Percentiles rank a stretch among this genome's conserved stretches.
phyloP scores from a whole-genome alignment of 2,113 vertebrate genomes.

The Catagonus wagneri region DNA sequence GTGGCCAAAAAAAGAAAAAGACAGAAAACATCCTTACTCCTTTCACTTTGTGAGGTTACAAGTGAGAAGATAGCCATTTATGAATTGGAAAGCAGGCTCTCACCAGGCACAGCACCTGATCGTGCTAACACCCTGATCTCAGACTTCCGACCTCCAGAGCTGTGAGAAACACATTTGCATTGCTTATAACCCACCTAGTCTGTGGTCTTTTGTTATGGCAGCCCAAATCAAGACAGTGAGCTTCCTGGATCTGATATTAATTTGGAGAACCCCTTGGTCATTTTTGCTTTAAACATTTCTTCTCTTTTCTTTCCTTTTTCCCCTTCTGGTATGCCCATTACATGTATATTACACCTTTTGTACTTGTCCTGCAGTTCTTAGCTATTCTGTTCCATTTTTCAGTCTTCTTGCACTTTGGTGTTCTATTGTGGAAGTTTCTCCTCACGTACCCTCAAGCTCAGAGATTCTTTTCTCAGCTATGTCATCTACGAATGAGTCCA shows the following conservation, averaged over 20 bases:
- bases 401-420: background rate
- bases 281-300: no score
- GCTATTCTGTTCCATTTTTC: background rate
- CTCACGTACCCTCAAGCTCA: background rate
- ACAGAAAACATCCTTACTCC: background rate
- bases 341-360: background rate
- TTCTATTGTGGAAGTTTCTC: background rate
- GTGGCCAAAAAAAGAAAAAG: no score
- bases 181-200: background rate
- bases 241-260: background rate
- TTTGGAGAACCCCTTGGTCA: background rate
- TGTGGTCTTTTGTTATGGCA: background rate
- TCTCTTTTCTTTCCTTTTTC: background rate
- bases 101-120: background rate
- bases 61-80: background rate
- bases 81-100: background rate
- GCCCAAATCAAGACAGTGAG: background rate
- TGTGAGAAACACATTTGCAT: background rate
- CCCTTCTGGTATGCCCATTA: no score
- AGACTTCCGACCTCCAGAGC: background rate
- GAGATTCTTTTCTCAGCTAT: background rate
- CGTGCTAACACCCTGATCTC: no score
- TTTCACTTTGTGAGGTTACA: background rate
- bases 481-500: background rate
- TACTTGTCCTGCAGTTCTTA: background rate